Evolutionary conservation across 2,888 invertebrate species (phyloP).

Genomic region (Thera britannica): DNA sequence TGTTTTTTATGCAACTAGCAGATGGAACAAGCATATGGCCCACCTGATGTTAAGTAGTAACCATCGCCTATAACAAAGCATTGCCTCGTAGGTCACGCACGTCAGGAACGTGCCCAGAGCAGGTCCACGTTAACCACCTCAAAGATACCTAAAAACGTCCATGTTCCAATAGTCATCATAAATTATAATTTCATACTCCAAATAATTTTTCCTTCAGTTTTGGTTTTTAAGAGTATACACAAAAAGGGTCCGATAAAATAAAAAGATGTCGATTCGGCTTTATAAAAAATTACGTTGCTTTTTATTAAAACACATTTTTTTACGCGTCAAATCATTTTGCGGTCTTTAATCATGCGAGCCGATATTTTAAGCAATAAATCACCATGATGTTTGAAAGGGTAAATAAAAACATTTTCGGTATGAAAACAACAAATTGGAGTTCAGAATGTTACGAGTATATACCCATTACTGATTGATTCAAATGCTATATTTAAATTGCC

Average conservation of each 20-base stretch:
- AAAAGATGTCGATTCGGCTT: conserved; percentile 50
- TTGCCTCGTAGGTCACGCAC: no score
- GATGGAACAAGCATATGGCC: no score
- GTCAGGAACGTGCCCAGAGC: no score
- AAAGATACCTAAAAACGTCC: no score
- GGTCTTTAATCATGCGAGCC: conserved; percentile 41
- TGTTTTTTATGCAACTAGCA: no score
- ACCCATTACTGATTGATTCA: neutral
- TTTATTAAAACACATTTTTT: conserved; percentile 48
- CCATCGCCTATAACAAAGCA: no score
- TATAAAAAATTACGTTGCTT: conserved; percentile 39
- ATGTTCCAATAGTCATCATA: no score
- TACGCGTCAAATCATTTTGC: conserved; percentile 46
- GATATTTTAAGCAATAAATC: conserved; percentile 63
- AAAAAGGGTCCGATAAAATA: conserved; percentile 5
- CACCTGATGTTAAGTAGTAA: no score
- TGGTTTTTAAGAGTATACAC: conserved; percentile 22
- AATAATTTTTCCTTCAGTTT: conserved; percentile 1
- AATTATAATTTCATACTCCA: no score
- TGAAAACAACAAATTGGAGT: neutral
- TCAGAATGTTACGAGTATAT: neutral
- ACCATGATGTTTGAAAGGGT: conserved; percentile 54
- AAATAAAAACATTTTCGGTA: conserved; percentile 42
- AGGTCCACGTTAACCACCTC: no score
- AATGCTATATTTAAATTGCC: no score